Evolutionary conservation across 2,113 vertebrate genomes (phyloP), one percentile per base, ranked within the genome.

Genomic region (Calonectris borealis): DNA sequence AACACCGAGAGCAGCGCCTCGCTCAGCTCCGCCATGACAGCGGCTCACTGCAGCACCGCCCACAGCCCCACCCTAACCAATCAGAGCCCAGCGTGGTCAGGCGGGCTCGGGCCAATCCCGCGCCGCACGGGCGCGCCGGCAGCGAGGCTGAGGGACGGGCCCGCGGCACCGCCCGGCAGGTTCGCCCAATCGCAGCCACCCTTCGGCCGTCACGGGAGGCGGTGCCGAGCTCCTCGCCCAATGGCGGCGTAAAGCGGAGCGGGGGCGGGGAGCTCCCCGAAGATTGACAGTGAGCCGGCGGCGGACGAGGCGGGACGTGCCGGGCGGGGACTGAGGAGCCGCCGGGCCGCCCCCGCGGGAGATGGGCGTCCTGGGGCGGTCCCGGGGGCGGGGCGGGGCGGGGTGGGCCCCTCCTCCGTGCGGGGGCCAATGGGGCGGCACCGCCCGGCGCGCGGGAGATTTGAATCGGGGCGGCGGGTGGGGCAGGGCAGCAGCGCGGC

Each of bases 1-100:
- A 99, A 97, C 81, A 99, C 99, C 89, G 99, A 99, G 96, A 99
- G 98, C 98, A 99, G 97, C 98, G 99, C 98, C 93, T 99, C 99
- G 75, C 99, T 98, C 93, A 99, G 98, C 94, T 99, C 99, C 98
- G 99, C 99, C 99, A 99, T 99, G 98, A 98, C 97, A 98, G 97
- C 97, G 72, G 96, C 96, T 97, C 97, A 90, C 94, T 65, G 84
- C 92, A 77, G 79, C 94, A 86, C 97, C 98, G 79, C 94, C 96
- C 81, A 62, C 87, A 42, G 29, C 66, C 44, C 81, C 72, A 58
- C 77, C 80, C 90, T 60, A 34, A 70, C 98, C 97, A 97, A 98
- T 98, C 76, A 75, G 72, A 24, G 40, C 55, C 19, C 26, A 5
- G 52, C 21, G 19, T 31, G 32, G 57, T 40, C 87, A 40, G 38